A percentile compares a stretch with the other conserved stretches of the same genome.
Conservation (phyloP, 1,140 invertebrate species). For the Neodiprion virginianus region DNA sequence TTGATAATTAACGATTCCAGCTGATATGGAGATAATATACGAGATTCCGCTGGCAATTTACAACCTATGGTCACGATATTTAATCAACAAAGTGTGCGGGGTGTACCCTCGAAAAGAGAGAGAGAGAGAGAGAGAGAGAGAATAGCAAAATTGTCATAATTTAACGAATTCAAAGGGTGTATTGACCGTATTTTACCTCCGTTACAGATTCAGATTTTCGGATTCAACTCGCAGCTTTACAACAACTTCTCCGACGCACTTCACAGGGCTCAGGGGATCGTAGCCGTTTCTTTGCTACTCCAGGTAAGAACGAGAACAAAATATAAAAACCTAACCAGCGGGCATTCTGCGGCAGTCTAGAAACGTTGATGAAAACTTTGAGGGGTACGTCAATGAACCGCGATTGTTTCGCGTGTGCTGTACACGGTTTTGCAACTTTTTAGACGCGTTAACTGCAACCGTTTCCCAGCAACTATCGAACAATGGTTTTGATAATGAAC, state of each 20-base stretch:
- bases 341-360: no score
- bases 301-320: constrained; percentile 70
- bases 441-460: no score
- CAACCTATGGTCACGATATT: constrained; percentile 9
- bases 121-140: constrained; percentile 14
- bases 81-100: constrained; percentile 5
- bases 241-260: constrained; percentile 89
- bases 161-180: constrained; percentile 19
- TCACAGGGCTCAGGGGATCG: constrained; percentile 87
- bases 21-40: no score
- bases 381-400: no score
- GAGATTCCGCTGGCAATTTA: not conserved
- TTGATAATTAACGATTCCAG: no score
- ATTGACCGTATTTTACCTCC: constrained; percentile 41
- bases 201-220: constrained; percentile 90
- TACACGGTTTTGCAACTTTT: no score
- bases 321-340: no score
- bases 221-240: constrained; percentile 93
- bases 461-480: no score
- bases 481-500: no score
- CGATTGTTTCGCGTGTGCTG: no score
- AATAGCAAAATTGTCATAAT: constrained; percentile 9
- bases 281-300: constrained; percentile 84
- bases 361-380: no score
- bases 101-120: not conserved